Evolutionary conservation across 2,113 vertebrate species (phyloP).

Genomic region (Recurvirostra avosetta): DNA sequence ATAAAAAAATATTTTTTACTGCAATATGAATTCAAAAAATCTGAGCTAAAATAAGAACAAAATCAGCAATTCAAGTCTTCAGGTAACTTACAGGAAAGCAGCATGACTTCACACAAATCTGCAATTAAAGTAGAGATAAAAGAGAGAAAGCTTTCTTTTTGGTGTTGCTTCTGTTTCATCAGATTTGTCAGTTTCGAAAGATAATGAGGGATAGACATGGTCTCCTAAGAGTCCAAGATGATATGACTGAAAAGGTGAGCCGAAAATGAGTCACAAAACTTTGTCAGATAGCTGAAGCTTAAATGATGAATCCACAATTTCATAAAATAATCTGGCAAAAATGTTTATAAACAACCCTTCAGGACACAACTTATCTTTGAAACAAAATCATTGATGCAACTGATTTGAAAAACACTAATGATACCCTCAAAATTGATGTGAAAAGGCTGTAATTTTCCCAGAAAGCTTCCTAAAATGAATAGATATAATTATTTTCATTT

Average conservation of each 20-base stretch:
- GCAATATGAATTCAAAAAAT: not conserved
- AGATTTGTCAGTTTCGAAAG: not conserved
- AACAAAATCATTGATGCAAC: not conserved
- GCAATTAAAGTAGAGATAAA: not conserved
- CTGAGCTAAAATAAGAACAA: not conserved
- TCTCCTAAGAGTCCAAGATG: not conserved
- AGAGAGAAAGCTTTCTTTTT: not conserved
- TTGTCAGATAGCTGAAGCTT: not conserved
- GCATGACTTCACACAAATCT: not conserved
- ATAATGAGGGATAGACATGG: not conserved
- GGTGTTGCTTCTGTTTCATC: not conserved
- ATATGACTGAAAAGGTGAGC: not conserved
- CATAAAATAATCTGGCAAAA: not conserved
- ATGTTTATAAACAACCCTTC: not conserved
- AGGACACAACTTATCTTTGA: not conserved
- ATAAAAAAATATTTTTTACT: not conserved
- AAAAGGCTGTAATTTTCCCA: not conserved
- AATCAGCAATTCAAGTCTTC: not conserved
- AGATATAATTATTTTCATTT: not conserved
- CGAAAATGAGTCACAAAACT: not conserved
- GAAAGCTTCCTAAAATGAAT: not conserved
- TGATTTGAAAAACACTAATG: not conserved
- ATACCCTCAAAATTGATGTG: not conserved
- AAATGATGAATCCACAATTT: not conserved
- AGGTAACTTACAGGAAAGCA: not conserved